Evolutionary conservation across 2,113 vertebrate genomes (phyloP), one percentile per base, ranked within the genome.

Genomic region (Naja naja): DNA sequence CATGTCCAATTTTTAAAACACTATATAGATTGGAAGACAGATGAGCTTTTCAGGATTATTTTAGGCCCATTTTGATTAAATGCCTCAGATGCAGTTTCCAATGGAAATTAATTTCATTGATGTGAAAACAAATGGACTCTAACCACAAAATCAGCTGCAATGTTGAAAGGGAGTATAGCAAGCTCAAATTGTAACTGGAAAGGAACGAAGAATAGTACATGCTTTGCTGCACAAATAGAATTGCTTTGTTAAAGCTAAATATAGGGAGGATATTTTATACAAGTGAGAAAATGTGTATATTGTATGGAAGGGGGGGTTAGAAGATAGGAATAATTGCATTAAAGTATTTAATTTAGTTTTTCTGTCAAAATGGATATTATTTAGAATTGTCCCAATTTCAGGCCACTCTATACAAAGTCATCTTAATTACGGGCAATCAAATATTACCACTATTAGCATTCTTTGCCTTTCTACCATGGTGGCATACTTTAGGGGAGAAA

Each of bases 11-110:
- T 97, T 97, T 97, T 95, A 96, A 97, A 95, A 96, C 95, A 96
- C 96, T 96, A 45, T 95, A 95, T 97, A 97, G 96, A 97, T 96
- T 97, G 95, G 95, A 97, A 97, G 97, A 96, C 96, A 97, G 96
- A 98, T 97, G 96, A 97, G 93, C 47, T 92, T 95, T 97, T 95
- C 95, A 95, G 94, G 97, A 97, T 97, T 96, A 96, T 96, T 96
- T 96, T 95, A 97, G 96, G 94, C 91, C 94, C 96, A 87, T 97
- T 96, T 96, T 96, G 97, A 95, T 94, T 95, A 97, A 97, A 96
- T 95, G 93, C 94, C 94, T 96, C 92, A 97, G 96, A 96, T 96
- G 90, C 94, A 95, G 96, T 96, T 97, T 97, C 97, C 94, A 97
- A 94, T 96, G 93, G 94, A 96, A 97, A 97, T 97, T 97, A 96